Evolutionary conservation across 1,140 invertebrate species (phyloP).

Genomic region (Drosophila arawakana): DNA sequence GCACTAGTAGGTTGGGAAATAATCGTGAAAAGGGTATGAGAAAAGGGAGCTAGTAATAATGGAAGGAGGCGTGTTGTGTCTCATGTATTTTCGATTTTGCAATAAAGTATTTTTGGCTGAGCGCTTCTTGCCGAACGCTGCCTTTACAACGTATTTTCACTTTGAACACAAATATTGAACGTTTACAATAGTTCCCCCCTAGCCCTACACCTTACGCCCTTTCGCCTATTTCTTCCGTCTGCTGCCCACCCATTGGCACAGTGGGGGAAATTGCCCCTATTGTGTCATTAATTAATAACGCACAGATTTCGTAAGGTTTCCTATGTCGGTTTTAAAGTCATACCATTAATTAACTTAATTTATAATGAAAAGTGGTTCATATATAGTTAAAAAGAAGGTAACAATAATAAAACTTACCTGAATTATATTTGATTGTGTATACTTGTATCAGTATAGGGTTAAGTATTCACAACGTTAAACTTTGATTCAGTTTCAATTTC

Average conservation of each 20-base stretch:
- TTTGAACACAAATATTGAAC: slow-evolving; percentile 80
- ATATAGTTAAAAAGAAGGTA: too few species aligned
- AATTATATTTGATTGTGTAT: too few species aligned
- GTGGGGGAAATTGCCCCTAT: background rate
- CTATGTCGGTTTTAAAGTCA: too few species aligned
- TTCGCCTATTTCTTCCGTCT: background rate
- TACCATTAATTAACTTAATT: too few species aligned
- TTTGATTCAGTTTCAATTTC: background rate
- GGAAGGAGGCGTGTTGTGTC: slow-evolving; percentile 15
- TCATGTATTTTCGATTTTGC: slow-evolving; percentile 72
- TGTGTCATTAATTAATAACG: background rate
- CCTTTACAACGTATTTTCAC: slow-evolving; percentile 56
- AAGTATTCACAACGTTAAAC: too few species aligned
- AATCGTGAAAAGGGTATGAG: slow-evolving; percentile 8
- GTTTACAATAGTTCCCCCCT: slow-evolving; percentile 58
- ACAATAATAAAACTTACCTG: too few species aligned
- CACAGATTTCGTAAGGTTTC: background rate
- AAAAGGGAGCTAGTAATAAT: slow-evolving; percentile 29
- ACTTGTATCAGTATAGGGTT: too few species aligned
- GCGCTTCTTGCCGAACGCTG: slow-evolving; percentile 55
- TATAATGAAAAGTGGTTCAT: too few species aligned
- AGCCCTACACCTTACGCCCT: background rate
- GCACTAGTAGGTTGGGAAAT: slow-evolving; percentile 12
- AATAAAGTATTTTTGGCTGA: slow-evolving; percentile 79
- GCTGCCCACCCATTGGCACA: background rate